Evolutionary conservation across 1,140 invertebrate species (phyloP), one percentile per base, ranked within the genome.

Genomic region (Tetragonula clypearis): DNA sequence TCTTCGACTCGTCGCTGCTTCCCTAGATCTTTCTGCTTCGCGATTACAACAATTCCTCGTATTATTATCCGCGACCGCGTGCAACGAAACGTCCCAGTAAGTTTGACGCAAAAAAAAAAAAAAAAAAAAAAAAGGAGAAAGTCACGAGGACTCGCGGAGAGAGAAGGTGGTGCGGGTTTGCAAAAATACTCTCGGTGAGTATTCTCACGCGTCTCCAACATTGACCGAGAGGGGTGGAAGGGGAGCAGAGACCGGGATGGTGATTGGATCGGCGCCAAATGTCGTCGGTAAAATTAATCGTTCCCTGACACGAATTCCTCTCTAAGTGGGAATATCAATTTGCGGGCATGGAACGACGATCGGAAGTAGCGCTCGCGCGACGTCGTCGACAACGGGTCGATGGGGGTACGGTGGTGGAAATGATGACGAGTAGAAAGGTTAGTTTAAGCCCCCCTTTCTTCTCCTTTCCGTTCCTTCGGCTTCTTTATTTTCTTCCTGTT

Each of bases 271-370:
- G 14, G n/a, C 49, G 92, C 92, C 92, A 93, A 93, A 92, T 92
- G 91, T 90, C 90, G 88, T 84, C 86, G 91, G 92, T 92, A 91
- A 93, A 93, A 93, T 93, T 93, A 93, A 93, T 93, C 92, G 92
- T 88, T 93, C 90, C 89, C 90, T 93, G 92, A 92, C 92, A 93
- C 92, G 92, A 92, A 93, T 93, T 93, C 92, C 91, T 89, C 87
- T 87, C 91, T 91, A 92, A 93, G 92, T 92, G 91, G 92, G 90
- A 92, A 92, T 92, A 91, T 88, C 88, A 92, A 92, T 93, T 93
- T 92, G 90, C 91, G 90, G 85, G 77, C 78, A 81, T 78, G 84
- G 76, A 84, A 83, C 56, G 73, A 81, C 73, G 68, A 83, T 66
- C n/a, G 26, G 65, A 26, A 30, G 65, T 17, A 68, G 15, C 11